A percentile compares a stretch with the other conserved stretches of the same genome.
Evolutionary conservation across 2,797 vertebrate genomes (phyloP).

Genomic region (Muraenolepis orangiensis): DNA sequence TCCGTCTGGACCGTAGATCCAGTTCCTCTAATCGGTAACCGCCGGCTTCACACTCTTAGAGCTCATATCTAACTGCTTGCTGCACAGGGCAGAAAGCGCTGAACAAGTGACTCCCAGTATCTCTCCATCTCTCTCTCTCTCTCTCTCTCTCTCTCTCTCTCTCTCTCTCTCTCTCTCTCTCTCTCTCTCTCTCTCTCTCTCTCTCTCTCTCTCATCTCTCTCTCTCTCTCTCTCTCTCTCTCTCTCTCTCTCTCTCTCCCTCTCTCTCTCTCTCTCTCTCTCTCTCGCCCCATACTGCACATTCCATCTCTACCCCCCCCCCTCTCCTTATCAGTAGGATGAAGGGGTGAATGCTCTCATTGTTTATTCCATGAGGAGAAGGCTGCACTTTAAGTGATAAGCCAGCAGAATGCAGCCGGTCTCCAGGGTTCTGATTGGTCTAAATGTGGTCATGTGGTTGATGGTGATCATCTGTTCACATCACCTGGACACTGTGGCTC

Average conservation of each 20-base stretch:
- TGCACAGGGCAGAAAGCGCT: neutral
- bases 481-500: neutral
- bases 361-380: neutral
- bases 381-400: neutral
- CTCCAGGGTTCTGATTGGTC: neutral
- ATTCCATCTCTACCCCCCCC: neutral
- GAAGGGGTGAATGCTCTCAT: neutral
- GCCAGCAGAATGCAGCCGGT: neutral
- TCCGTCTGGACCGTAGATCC: slow-evolving; percentile 25
- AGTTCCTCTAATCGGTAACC: neutral
- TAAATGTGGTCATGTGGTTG: neutral
- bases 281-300: neutral
- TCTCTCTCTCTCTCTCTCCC: no score
- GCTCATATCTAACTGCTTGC: neutral
- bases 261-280: no score
- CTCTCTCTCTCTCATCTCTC: no score
- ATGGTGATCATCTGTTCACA: neutral
- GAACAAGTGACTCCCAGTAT: slow-evolving; percentile 1
- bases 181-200: no score
- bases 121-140: slow-evolving; percentile 1
- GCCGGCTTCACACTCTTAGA: neutral
- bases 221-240: no score
- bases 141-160: neutral
- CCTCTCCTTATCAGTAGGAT: neutral
- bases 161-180: neutral